Conservation (phyloP, 1,140 invertebrate genomes). For the Diprion similis region DNA sequence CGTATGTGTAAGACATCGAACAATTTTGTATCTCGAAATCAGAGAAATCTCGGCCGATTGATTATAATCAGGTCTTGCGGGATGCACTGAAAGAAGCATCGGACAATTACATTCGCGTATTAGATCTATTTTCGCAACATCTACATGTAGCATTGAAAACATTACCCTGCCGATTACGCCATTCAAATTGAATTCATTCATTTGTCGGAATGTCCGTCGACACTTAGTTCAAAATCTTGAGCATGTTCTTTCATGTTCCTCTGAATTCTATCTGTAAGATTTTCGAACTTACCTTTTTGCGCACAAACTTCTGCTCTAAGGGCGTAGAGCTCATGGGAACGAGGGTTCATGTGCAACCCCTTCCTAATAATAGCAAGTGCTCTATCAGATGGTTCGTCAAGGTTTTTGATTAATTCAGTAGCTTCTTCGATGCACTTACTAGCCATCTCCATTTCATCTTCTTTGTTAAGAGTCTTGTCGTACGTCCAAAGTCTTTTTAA, state of each 20-base stretch:
- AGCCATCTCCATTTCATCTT: conserved; percentile 8
- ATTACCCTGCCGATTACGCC: too few species aligned
- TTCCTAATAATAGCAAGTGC: conserved; percentile 18
- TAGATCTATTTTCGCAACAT: too few species aligned
- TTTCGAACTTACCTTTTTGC: conserved; percentile 23
- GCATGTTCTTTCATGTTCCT: background rate
- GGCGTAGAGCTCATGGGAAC: conserved; percentile 23
- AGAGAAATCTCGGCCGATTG: background rate
- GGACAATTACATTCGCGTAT: too few species aligned
- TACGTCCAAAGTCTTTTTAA: conserved; percentile 27
- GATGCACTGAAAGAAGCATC: too few species aligned
- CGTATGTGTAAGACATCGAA: background rate
- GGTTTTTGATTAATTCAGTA: background rate
- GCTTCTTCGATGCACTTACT: conserved; percentile 22
- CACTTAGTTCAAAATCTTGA: too few species aligned
- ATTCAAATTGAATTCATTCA: too few species aligned
- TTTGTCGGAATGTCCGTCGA: too few species aligned
- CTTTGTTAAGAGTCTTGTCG: conserved; percentile 17
- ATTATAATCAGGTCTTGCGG: too few species aligned
- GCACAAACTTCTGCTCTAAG: conserved; percentile 23
- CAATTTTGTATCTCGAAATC: background rate
- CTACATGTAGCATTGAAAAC: too few species aligned
- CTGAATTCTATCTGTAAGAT: background rate
- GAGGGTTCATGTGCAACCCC: conserved; percentile 22
- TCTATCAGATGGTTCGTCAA: background rate